Base-by-base conservation (phyloP, 2,888 invertebrate species). In the Scrobipalpa atriplicella region DNA sequence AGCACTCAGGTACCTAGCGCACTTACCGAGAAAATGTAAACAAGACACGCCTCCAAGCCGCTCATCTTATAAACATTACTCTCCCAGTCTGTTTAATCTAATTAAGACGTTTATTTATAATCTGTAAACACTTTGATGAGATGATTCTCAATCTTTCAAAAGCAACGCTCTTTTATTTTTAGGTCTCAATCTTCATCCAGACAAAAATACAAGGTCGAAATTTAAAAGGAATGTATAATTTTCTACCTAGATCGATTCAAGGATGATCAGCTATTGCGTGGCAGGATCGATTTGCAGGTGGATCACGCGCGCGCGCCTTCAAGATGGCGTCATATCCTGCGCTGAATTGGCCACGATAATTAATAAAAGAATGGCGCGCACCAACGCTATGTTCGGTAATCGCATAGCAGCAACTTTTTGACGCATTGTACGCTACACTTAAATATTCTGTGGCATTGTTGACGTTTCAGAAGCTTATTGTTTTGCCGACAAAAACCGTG, bases 261-360 rank as follows among this genome's bases (percentile, higher is more conserved):
- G 91, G 91, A 90, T 90, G 86, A 85, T 86, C 85, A 73, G 81
- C 79, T 81, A 86, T 86, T 85, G 87, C 83, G 83, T 80, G 84
- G 79, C 79, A 77, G 83, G 80, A 76, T 77, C 78, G 75, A 86
- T 92, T 90, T 79, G 89, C 84, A 92, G 88, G 86, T 85, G 80
- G 84, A 78, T 89, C 92, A 92, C 92, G 92, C 85, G 78, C 87
- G 74, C 73, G 72, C 83, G 82, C 80, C 80, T 83, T 80, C 84
- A 79, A 78, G 82, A 85, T 89, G 90, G 85, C 91, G 90, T 92
- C 92, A 92, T 89, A 92, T 92, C 92, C 92, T 91, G 84, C 70
- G 78, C 85, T 79, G 82, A 87, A 90, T 90, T 91, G 90, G 90
- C 78, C 81, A 86, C 81, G 77, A 81, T 85, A 89, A 91, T 92